Percentiles rank a stretch among this genome's conserved stretches.
Evolutionary conservation across 2,888 invertebrate genomes (phyloP).

Genomic region (Hetaerina titia): DNA sequence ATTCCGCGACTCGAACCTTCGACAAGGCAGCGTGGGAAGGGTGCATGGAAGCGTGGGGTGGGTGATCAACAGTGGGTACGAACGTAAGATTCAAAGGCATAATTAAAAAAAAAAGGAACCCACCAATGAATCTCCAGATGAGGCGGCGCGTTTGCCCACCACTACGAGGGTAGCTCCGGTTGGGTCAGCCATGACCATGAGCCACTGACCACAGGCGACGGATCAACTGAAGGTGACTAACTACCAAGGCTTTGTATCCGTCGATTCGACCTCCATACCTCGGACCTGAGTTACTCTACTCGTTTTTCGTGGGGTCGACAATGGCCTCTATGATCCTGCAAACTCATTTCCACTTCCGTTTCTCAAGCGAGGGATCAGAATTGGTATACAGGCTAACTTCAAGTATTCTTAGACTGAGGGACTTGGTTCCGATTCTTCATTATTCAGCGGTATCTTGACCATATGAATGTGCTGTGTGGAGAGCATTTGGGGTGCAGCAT

Average conservation of each 20-base stretch:
- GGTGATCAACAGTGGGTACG: neutral
- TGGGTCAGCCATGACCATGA: slow-evolving; percentile 18
- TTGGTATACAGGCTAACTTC: too few relatives aligned
- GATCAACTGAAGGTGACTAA: neutral
- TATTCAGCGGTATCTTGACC: too few relatives aligned
- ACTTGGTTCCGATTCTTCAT: too few relatives aligned
- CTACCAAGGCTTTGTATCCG: neutral
- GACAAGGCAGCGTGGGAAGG: slow-evolving; percentile 17
- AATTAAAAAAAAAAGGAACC: neutral
- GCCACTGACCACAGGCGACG: slow-evolving; percentile 13
- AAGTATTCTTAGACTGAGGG: too few relatives aligned
- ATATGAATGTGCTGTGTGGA: too few relatives aligned
- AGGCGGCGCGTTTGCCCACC: too few relatives aligned
- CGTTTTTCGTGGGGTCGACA: neutral
- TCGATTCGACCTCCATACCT: neutral
- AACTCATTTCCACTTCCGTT: too few relatives aligned
- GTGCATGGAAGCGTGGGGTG: neutral
- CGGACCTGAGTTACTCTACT: neutral
- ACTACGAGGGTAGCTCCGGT: neutral
- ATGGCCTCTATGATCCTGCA: too few relatives aligned
- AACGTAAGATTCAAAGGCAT: neutral
- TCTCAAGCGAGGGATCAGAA: too few relatives aligned
- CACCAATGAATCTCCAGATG: neutral
- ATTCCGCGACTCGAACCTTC: slow-evolving; percentile 16
- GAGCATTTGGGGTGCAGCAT: too few relatives aligned